Conservation (phyloP, 2,797 vertebrate genomes). For the Sylvilagus floridanus region DNA sequence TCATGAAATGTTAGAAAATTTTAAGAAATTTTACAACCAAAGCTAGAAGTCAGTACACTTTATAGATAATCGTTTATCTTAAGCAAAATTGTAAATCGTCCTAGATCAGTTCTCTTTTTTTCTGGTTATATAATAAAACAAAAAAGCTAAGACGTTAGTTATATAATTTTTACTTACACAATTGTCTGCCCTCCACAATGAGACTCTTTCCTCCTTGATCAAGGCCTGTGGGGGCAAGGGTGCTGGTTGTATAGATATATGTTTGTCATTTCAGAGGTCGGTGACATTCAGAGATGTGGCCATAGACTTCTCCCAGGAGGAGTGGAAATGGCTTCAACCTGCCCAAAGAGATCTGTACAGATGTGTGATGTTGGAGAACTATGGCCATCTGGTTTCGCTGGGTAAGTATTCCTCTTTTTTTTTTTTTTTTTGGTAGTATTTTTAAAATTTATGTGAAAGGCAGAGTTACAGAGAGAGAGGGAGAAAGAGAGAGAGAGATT, state of each 20-base stretch:
- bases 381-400: conserved; percentile 71
- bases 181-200: neutral
- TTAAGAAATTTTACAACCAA: neutral
- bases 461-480: no score
- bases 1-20: neutral
- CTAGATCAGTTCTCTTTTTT: neutral
- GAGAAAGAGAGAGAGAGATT: no score
- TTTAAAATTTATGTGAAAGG: no score
- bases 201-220: neutral
- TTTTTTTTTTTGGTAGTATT: no score
- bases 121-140: neutral
- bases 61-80: neutral
- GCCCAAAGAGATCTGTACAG: conserved; percentile 78
- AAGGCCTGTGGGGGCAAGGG: neutral
- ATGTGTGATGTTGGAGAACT: conserved; percentile 81
- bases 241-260: neutral
- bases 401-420: conserved; percentile 65
- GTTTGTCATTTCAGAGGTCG: conserved; percentile 66
- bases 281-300: conserved; percentile 83
- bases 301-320: conserved; percentile 78
- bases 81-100: conserved; percentile 13
- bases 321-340: conserved; percentile 80
- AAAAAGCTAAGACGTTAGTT: neutral
- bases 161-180: neutral
- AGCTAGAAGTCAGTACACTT: neutral